phyloP scores from a whole-genome alignment of 2,113 vertebrate genomes.

The Mirza zaza region DNA sequence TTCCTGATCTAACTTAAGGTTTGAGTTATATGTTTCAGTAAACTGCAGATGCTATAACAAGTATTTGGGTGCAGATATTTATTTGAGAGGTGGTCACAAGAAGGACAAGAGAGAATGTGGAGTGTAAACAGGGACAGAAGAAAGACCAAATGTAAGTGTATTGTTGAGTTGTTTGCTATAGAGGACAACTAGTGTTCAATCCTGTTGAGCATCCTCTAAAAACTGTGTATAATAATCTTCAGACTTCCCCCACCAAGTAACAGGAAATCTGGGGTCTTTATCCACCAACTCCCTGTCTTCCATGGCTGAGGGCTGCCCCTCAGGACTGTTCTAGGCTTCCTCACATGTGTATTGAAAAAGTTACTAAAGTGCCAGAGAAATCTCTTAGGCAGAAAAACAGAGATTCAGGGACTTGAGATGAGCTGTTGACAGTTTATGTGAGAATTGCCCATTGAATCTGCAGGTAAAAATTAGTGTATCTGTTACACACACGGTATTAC shows the following conservation, averaged over 20 bases:
- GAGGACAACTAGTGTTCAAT: not conserved
- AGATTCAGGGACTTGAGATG: not conserved
- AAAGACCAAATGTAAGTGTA: not conserved
- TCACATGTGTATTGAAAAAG: not conserved
- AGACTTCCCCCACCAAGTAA: not conserved
- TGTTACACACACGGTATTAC: not conserved
- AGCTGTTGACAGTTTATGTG: not conserved
- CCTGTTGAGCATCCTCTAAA: not conserved
- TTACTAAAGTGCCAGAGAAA: not conserved
- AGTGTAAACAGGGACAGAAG: not conserved
- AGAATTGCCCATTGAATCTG: not conserved
- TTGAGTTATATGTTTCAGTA: slow-evolving; percentile 64
- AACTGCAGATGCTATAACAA: slow-evolving; percentile 4
- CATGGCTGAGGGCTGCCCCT: not conserved
- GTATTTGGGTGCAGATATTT: not conserved
- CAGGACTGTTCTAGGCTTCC: not conserved
- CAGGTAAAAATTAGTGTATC: not conserved
- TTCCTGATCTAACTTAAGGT: slow-evolving; percentile 66
- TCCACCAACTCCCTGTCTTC: not conserved
- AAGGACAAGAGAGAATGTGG: not conserved
- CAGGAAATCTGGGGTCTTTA: not conserved
- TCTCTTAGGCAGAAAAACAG: not conserved
- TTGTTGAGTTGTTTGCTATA: not conserved
- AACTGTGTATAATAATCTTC: not conserved
- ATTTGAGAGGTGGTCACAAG: not conserved